These are phyloP conservation scores for Polypterus bichir DNA, from an alignment of 2,113 vertebrate species.

Conservation along the genomic window DNA sequence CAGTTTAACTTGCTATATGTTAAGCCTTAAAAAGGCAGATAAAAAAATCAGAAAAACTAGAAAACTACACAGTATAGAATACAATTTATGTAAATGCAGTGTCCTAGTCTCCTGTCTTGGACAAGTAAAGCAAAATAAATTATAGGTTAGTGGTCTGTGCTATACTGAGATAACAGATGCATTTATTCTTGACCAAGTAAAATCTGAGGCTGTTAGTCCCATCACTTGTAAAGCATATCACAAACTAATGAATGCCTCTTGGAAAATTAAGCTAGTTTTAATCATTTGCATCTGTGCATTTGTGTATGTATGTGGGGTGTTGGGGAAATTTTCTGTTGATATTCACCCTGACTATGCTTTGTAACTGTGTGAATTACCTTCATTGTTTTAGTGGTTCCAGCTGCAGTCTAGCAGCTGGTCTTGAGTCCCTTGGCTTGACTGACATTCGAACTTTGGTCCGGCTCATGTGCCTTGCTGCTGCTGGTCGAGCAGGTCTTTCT, in stretches of 20 bases:
- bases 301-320: no score
- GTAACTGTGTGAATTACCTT: background rate
- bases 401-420: constrained; percentile 92
- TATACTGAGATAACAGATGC: no score
- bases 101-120: background rate
- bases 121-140: no score
- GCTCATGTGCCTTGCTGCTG: constrained; percentile 90
- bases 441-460: constrained; percentile 90
- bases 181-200: no score
- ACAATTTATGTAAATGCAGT: background rate
- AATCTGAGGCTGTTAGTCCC: no score
- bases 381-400: constrained; percentile 71
- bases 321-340: background rate
- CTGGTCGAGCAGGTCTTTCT: constrained; percentile 84
- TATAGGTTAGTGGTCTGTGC: no score
- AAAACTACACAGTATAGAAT: background rate
- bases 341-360: no score
- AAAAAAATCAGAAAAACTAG: background rate
- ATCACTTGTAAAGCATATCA: no score
- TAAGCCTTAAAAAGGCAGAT: background rate
- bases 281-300: no score
- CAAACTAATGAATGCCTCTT: no score
- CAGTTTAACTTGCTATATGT: background rate
- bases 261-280: no score
- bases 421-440: constrained; percentile 85